Evolutionary conservation across 2,113 vertebrate genomes (phyloP), one percentile per base, ranked within the genome.

Genomic region (Oncorhynchus gorbuscha): DNA sequence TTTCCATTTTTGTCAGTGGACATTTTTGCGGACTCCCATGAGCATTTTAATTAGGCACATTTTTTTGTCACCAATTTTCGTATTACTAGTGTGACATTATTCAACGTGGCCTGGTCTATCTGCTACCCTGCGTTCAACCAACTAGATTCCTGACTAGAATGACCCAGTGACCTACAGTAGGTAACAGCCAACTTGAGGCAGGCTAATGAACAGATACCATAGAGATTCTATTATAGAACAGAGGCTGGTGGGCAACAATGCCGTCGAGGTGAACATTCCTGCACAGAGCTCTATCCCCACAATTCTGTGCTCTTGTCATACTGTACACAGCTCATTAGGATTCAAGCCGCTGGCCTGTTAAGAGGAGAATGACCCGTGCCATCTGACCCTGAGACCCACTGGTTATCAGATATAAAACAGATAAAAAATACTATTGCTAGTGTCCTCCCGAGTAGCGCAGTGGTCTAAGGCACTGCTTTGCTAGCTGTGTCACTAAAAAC

Each of bases 201-300:
- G 45, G 74, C 81, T 87, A 89, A 90, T 89, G 81, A 88, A 83
- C 75, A 71, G 72, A 82, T 76, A 75, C 48, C 64, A 71, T 74
- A 66, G 65, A 82, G 73, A 80, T 71, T 74, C 73, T 55, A 5
- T 8, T 55, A 55, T 5, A 45, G 58, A 73, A 62, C 71, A 22
- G 76, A 58, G 77, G 20, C 58, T 76, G 30, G 22, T 70, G 74
- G 72, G 64, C 48, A 69, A 67, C 51, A 45, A 80, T 77, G n/a
- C 32, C 30, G 48, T 26, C 69, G 48, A 64, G 55, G 83, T 82
- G 71, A 49, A 59, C 24, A 8, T 78, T 88, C 77, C 80, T 73
- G 78, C 74, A 58, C 75, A 62, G 66, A 14, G 18, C 6, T 13
- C 45, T 45, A 1, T 26, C 68, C 55, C 45, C 66, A 70, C 35